Conservation (phyloP, 2,888 invertebrate genomes). For the Ellobium chinense region DNA sequence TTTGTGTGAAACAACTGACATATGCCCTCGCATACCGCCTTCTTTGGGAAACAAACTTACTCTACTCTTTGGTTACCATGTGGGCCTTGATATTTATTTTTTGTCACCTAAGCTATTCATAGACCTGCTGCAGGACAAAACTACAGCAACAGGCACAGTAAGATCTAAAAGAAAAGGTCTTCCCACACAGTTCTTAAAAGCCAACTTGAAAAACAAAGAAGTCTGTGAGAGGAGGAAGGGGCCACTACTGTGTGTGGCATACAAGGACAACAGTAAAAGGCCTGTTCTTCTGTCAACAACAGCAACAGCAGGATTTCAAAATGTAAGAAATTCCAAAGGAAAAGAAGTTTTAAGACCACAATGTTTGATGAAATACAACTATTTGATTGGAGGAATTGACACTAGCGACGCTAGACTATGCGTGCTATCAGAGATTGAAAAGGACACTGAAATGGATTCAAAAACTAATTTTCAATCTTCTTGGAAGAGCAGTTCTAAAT, state of each 20-base stretch:
- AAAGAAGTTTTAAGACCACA: background rate
- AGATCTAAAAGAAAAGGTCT: slow-evolving; percentile 1
- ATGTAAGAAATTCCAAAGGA: background rate
- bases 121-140: background rate
- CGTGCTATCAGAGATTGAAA: background rate
- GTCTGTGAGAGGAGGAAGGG: slow-evolving; percentile 22
- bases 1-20: too few species aligned
- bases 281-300: background rate
- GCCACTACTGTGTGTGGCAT: background rate
- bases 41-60: background rate
- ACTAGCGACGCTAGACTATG: background rate
- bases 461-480: background rate
- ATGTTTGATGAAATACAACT: background rate
- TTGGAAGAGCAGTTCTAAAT: background rate
- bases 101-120: slow-evolving; percentile 17
- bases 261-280: background rate
- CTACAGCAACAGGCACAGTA: slow-evolving; percentile 35
- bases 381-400: background rate
- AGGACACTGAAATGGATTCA: background rate
- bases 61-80: slow-evolving; percentile 4
- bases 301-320: background rate
- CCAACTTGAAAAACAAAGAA: background rate
- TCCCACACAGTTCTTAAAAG: background rate
- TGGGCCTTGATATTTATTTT: slow-evolving; percentile 13
- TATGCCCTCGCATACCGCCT: background rate